phyloP scores from a whole-genome alignment of 2,113 vertebrate species.

The Ctenodactylus gundi region DNA sequence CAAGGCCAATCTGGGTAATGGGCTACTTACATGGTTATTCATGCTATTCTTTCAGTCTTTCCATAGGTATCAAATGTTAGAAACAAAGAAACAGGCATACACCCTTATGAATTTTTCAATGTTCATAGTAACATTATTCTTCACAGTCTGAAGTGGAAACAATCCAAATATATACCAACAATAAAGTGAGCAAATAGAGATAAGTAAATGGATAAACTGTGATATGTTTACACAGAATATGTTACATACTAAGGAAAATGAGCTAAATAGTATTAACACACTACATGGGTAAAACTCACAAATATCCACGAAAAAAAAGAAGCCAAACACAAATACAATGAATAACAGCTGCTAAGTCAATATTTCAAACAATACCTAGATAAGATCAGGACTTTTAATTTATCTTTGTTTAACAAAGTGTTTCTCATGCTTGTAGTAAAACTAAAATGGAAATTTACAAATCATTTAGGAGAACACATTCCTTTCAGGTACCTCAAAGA shows the following conservation, averaged over 20 bases:
- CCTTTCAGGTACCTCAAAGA: neutral
- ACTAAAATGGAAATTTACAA: constrained; percentile 9
- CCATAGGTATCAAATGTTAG: constrained; percentile 3
- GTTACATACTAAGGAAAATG: neutral
- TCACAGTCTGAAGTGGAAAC: neutral
- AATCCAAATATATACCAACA: neutral
- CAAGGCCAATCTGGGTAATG: neutral
- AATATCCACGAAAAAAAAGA: constrained; percentile 27
- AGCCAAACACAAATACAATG: neutral
- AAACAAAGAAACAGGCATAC: neutral
- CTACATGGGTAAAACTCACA: neutral
- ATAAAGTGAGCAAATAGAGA: neutral
- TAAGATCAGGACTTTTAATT: neutral
- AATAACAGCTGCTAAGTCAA: constrained; percentile 33
- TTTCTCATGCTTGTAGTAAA: neutral
- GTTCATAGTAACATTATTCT: neutral
- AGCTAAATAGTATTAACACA: neutral
- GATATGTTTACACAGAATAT: neutral
- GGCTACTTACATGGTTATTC: neutral
- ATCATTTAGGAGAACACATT: constrained; percentile 51
- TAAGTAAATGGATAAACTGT: neutral
- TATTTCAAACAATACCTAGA: constrained; percentile 18
- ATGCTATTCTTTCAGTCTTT: neutral
- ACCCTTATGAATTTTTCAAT: neutral
- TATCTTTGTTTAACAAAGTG: constrained; percentile 27